phyloP scores from a whole-genome alignment of 2,113 vertebrate genomes.

The Centropus bengalensis region DNA sequence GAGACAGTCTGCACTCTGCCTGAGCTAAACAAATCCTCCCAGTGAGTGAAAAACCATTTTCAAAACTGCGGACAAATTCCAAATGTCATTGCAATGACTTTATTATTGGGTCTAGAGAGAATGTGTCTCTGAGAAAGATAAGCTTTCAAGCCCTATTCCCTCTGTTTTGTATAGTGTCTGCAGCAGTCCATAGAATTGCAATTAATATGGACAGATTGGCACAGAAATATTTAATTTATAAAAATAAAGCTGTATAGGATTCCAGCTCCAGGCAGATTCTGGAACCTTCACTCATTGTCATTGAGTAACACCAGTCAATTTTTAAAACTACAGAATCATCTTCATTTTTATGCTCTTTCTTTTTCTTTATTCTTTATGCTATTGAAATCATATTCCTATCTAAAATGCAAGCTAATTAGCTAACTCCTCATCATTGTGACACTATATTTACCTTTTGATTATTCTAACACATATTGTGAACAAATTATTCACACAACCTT shows the following conservation, averaged over 20 bases:
- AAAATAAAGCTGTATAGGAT: not conserved
- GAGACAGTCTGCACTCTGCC: not conserved
- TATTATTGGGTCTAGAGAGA: not conserved
- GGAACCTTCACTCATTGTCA: not conserved
- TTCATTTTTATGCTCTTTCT: not conserved
- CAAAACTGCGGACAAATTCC: not conserved
- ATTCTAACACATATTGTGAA: not conserved
- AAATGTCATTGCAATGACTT: not conserved
- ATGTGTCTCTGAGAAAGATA: not conserved
- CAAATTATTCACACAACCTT: constrained; percentile 18
- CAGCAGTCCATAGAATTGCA: not conserved
- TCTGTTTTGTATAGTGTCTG: not conserved
- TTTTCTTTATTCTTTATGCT: not conserved
- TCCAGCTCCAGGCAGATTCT: not conserved
- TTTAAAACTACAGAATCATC: not conserved
- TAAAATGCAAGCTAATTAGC: not conserved
- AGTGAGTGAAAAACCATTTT: not conserved
- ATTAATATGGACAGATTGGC: not conserved
- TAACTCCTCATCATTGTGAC: not conserved
- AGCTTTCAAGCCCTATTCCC: not conserved
- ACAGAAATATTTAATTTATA: not conserved
- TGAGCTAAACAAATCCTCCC: not conserved
- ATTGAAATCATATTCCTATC: not conserved
- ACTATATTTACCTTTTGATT: constrained; percentile 12
- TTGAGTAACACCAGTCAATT: not conserved